Evolutionary conservation across 1,140 invertebrate species (phyloP).

Genomic region (Berghia stephanieae): DNA sequence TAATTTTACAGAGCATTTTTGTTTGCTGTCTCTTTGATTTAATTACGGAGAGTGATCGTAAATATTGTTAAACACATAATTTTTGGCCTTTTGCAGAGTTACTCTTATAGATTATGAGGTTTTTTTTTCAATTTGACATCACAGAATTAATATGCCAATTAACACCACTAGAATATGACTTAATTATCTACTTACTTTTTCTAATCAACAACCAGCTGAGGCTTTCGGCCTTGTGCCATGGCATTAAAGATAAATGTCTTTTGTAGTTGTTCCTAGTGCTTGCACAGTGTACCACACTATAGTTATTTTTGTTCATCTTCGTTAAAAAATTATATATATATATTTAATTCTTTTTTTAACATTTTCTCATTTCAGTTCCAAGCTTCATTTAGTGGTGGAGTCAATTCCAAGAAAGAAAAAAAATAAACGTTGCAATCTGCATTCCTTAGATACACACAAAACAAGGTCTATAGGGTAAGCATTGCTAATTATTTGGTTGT

Average conservation of each 20-base stretch:
- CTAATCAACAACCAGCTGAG: too few species aligned
- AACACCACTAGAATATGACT: too few species aligned
- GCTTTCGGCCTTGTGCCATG: too few species aligned
- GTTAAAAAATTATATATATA: not conserved
- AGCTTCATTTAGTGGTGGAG: slow-evolving; percentile 77
- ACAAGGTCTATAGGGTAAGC: slow-evolving; percentile 70
- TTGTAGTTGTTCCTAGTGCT: not conserved
- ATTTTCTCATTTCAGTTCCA: slow-evolving; percentile 69
- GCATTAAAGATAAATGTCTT: not conserved
- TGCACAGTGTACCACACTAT: not conserved
- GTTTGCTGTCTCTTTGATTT: too few species aligned
- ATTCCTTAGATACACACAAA: slow-evolving; percentile 87
- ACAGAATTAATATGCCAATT: too few species aligned
- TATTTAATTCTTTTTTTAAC: not conserved
- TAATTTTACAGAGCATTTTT: too few species aligned
- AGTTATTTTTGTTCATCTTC: not conserved
- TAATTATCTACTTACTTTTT: not conserved
- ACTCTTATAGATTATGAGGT: too few species aligned
- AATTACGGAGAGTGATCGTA: too few species aligned
- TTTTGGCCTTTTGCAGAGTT: too few species aligned
- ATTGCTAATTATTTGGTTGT: not conserved
- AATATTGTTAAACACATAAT: too few species aligned
- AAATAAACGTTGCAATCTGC: slow-evolving; percentile 83
- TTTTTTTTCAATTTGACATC: too few species aligned
- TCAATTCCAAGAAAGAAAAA: slow-evolving; percentile 86